These are phyloP conservation scores for Dendrolimus punctatus DNA, from an alignment of 1,140 invertebrate species.

Conservation along the genomic window DNA sequence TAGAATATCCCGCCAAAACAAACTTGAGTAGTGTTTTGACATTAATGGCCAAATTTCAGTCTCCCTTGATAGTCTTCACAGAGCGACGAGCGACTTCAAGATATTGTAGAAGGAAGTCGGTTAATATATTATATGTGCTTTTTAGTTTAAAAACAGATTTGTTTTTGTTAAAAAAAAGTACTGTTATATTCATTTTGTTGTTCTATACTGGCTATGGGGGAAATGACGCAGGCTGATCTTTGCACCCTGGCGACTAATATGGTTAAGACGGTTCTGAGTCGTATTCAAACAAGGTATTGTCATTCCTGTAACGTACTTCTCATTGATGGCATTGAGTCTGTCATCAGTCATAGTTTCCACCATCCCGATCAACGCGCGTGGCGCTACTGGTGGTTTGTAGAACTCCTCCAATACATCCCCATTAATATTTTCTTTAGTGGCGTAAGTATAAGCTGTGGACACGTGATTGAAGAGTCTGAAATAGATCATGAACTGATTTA, in stretches of 20 bases:
- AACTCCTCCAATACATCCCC: constrained; percentile 13
- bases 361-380: constrained; percentile 9
- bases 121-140: no score
- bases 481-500: neutral
- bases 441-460: constrained; percentile 19
- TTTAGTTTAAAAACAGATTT: neutral
- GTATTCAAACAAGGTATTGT: no score
- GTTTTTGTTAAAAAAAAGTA: neutral
- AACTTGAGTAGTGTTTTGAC: no score
- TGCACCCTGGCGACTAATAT: no score
- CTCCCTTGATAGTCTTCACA: no score
- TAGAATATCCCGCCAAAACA: no score
- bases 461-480: constrained; percentile 17
- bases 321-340: constrained; percentile 10
- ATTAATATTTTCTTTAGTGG: constrained; percentile 5
- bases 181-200: neutral
- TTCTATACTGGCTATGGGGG: neutral
- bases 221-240: no score
- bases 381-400: constrained; percentile 8
- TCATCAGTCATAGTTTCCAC: constrained; percentile 12
- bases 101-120: no score
- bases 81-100: no score
- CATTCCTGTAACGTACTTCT: constrained; percentile 8
- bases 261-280: no score
- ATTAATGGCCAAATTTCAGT: no score